A percentile compares a stretch with the other conserved stretches of the same genome.
phyloP scores from a whole-genome alignment of 1,140 invertebrate genomes.

The Drosophila pallidifrons region DNA sequence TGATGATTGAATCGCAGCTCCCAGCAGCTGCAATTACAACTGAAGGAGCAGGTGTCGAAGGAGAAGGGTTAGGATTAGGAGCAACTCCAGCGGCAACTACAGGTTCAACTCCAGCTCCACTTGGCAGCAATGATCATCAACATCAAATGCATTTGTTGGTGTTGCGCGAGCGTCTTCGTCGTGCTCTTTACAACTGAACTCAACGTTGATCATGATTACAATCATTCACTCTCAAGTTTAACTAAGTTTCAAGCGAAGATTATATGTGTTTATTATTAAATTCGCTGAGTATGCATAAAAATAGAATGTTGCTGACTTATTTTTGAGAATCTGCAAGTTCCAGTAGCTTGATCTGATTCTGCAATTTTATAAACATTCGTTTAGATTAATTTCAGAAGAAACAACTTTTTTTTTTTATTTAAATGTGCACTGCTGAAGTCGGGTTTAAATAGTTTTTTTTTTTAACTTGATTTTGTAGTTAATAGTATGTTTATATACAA shows the following conservation, averaged over 20 bases:
- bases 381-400: no score
- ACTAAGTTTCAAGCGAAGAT: background rate
- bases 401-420: no score
- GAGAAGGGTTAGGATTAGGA: background rate
- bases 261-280: background rate
- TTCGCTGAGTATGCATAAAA: no score
- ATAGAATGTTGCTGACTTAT: no score
- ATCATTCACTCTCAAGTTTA: background rate
- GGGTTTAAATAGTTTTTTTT: no score
- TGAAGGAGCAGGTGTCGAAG: background rate
- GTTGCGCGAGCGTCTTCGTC: conserved; percentile 54
- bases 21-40: background rate
- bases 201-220: no score
- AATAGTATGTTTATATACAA: no score
- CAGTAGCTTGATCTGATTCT: no score
- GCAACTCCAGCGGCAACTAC: background rate
- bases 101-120: background rate
- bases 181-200: conserved; percentile 52
- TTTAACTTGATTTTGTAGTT: no score
- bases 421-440: no score
- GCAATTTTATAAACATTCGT: no score
- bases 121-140: conserved; percentile 47
- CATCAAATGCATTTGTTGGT: conserved; percentile 52
- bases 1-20: background rate
- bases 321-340: no score